Conservation (phyloP, 2,113 vertebrate species). For the Myotis yumanensis region DNA sequence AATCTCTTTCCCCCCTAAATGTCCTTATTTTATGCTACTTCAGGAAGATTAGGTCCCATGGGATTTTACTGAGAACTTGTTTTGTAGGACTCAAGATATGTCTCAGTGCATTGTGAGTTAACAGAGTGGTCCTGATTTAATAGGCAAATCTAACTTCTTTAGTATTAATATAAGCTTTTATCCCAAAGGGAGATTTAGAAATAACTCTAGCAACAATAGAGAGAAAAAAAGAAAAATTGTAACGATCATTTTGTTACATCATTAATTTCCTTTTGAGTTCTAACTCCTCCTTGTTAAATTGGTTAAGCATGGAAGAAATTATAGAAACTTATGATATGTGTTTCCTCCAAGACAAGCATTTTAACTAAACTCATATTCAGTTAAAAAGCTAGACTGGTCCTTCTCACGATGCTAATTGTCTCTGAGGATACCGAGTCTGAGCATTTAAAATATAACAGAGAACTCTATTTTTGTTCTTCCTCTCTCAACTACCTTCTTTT, state of each 20-base stretch:
- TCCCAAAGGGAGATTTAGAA: background rate
- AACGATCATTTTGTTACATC: background rate
- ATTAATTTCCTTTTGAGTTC: background rate
- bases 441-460: background rate
- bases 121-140: background rate
- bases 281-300: background rate
- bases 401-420: background rate
- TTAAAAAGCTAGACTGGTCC: accelerated
- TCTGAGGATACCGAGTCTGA: background rate
- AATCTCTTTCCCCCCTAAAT: background rate
- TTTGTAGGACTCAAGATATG: background rate
- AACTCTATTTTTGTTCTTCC: background rate
- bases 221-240: background rate
- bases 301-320: background rate
- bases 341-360: background rate
- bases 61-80: accelerated
- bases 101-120: background rate
- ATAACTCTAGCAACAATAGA: background rate
- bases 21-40: background rate
- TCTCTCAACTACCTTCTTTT: background rate
- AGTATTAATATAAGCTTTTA: background rate
- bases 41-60: background rate
- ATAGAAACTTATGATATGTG: background rate
- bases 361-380: background rate
- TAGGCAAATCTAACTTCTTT: background rate